Percentiles rank a stretch among this genome's conserved stretches.
Evolutionary conservation across 2,113 vertebrate species (phyloP).

Genomic region (Cacatua alba): DNA sequence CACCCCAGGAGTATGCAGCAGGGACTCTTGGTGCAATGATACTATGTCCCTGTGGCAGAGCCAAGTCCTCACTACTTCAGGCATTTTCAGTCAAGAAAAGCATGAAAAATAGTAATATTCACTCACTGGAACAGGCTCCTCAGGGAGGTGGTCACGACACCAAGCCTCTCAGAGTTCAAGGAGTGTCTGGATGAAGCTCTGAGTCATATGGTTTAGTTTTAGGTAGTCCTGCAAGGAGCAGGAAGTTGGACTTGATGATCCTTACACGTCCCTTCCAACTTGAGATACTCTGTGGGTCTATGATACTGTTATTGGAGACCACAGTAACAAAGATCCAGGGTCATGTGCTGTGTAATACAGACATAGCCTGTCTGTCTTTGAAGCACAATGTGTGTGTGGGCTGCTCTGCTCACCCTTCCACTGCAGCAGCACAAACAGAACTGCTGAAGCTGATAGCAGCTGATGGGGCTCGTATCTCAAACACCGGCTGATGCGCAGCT

Average conservation of each 20-base stretch:
- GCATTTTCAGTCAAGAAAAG: neutral
- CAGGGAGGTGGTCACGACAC: neutral
- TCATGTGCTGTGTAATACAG: neutral
- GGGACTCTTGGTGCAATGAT: neutral
- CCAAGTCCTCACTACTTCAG: neutral
- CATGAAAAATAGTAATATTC: neutral
- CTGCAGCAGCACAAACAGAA: neutral
- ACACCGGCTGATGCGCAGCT: neutral
- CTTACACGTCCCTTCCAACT: neutral
- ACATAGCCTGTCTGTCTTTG: accelerated
- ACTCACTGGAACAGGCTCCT: neutral
- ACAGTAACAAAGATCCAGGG: neutral
- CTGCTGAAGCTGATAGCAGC: neutral
- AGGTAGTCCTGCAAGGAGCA: neutral
- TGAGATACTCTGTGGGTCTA: accelerated
- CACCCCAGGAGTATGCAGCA: neutral
- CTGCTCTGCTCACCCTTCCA: neutral
- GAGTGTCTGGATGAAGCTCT: neutral
- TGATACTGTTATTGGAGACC: neutral
- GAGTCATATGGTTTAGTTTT: neutral
- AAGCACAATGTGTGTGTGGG: accelerated
- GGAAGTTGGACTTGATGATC: neutral
- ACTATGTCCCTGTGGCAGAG: neutral
- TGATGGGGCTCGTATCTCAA: no score
- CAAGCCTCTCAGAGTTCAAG: neutral